Evolutionary conservation across 2,797 vertebrate species (phyloP).

Genomic region (Onychomys leucogaster): DNA sequence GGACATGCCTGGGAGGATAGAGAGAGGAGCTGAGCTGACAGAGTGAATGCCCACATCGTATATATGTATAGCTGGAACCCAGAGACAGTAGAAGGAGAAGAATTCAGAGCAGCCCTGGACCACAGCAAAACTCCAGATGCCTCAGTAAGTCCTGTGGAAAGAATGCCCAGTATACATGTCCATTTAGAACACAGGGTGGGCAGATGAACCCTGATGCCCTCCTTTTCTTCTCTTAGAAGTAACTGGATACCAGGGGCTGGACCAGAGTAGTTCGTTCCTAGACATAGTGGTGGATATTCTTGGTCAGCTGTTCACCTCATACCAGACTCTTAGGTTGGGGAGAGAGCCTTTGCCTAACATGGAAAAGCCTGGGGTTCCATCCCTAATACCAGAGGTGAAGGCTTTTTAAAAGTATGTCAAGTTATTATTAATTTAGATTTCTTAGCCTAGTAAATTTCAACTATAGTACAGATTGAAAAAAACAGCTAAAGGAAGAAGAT

Average conservation of each 20-base stretch:
- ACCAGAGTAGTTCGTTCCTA: not conserved
- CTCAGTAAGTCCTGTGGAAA: not conserved
- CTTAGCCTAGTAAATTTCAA: not conserved
- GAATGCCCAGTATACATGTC: not conserved
- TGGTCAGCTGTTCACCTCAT: rapidly evolving
- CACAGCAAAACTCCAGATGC: not conserved
- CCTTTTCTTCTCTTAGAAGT: not conserved
- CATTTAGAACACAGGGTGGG: not conserved
- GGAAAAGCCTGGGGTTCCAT: not conserved
- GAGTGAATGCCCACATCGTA: not conserved
- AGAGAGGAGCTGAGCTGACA: not conserved
- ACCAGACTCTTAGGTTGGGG: not conserved
- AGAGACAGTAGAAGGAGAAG: not conserved
- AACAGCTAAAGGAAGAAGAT: not conserved
- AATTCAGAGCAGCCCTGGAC: not conserved
- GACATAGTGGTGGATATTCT: too few relatives aligned
- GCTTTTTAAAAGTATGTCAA: not conserved
- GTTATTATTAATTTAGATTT: not conserved
- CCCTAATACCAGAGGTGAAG: not conserved
- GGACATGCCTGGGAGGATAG: not conserved
- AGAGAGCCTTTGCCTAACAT: not conserved
- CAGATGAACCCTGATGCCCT: not conserved
- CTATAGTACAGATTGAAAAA: not conserved
- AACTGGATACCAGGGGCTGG: not conserved
- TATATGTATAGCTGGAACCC: not conserved